phyloP scores from a whole-genome alignment of 2,113 vertebrate species.

The Cyphomyrus discorhynchus region DNA sequence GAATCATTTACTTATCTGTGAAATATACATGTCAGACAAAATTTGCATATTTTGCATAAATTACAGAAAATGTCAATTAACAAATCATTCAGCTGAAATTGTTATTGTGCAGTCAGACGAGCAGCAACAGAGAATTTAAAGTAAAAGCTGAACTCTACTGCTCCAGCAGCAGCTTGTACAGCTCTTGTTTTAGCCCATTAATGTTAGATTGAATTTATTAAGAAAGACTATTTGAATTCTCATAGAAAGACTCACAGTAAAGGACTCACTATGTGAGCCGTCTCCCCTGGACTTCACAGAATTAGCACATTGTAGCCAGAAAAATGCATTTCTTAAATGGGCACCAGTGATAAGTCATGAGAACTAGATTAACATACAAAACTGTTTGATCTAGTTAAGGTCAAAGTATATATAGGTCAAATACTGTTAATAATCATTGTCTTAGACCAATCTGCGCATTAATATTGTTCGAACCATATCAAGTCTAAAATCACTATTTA shows the following conservation, averaged over 20 bases:
- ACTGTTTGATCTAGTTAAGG: background rate
- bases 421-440: too few species aligned
- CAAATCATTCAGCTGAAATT: constrained; percentile 37
- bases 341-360: background rate
- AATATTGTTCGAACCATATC: too few species aligned
- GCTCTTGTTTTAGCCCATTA: background rate
- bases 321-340: background rate
- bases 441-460: too few species aligned
- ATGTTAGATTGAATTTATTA: background rate
- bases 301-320: background rate
- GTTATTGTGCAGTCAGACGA: background rate
- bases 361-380: background rate
- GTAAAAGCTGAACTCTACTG: background rate
- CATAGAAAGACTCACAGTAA: background rate
- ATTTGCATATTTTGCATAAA: constrained; percentile 41
- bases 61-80: constrained; percentile 24
- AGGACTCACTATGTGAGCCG: background rate
- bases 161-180: background rate
- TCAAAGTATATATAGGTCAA: background rate
- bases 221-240: background rate
- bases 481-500: too few species aligned
- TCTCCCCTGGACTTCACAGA: background rate
- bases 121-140: background rate
- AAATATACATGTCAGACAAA: constrained; percentile 41
- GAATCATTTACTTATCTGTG: background rate